These are phyloP conservation scores for Platysternon megacephalum DNA, from an alignment of 2,113 vertebrate genomes.

Conservation along the genomic window DNA sequence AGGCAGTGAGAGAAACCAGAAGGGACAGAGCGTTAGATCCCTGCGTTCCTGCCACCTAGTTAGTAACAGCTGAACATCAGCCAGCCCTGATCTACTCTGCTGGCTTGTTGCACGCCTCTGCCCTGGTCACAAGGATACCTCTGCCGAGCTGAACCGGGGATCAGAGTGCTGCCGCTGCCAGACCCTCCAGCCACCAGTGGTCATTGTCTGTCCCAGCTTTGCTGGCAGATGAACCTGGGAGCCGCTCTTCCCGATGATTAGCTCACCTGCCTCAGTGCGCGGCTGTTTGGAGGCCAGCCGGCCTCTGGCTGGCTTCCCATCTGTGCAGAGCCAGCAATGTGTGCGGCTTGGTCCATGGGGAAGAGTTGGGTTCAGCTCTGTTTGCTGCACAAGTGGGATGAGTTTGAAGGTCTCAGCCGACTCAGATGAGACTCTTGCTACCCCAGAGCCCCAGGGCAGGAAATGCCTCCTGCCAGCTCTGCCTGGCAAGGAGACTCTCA, in stretches of 20 bases:
- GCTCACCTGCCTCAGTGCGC: background rate
- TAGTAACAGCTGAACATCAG: too few species aligned
- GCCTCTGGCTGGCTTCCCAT: background rate
- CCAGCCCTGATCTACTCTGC: too few species aligned
- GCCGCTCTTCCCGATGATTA: background rate
- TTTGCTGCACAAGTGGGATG: background rate
- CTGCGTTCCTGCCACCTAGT: too few species aligned
- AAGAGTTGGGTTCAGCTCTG: background rate
- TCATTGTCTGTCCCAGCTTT: background rate
- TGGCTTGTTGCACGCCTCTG: too few species aligned
- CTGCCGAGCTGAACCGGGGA: background rate
- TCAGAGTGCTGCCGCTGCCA: background rate
- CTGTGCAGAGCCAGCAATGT: background rate
- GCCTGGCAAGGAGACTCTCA: background rate
- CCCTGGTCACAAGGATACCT: background rate
- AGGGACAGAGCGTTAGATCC: too few species aligned
- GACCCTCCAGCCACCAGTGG: too few species aligned
- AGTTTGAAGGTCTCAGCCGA: too few species aligned
- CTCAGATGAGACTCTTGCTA: background rate
- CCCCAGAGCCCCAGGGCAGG: background rate
- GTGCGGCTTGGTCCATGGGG: background rate
- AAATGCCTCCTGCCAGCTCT: background rate
- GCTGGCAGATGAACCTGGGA: background rate
- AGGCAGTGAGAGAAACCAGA: too few species aligned
- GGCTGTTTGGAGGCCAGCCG: background rate